Evolutionary conservation across 2,888 invertebrate species (phyloP).

Genomic region (Tachina lurida): DNA sequence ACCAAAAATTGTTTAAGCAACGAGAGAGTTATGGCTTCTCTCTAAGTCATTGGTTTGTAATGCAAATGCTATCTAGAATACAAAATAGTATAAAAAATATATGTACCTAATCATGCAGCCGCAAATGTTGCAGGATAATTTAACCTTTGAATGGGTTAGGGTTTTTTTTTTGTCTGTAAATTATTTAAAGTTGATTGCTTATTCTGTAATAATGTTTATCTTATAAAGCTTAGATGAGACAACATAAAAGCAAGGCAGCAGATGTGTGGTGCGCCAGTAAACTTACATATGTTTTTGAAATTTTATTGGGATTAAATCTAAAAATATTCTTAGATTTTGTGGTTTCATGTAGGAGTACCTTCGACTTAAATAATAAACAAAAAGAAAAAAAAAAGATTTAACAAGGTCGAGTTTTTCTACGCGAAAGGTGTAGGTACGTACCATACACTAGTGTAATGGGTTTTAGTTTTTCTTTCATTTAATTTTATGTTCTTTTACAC

Average conservation of each 20-base stretch:
- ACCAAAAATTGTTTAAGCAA: conserved; percentile 43
- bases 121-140: neutral
- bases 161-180: neutral
- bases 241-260: neutral
- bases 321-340: neutral
- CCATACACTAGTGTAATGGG: accelerated
- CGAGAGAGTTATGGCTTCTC: conserved; percentile 12
- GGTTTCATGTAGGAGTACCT: neutral
- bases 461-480: too few species aligned
- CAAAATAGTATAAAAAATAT: conserved; percentile 2
- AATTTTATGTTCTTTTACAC: too few species aligned
- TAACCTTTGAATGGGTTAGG: neutral
- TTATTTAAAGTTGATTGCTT: conserved; percentile 45
- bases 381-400: too few species aligned
- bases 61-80: conserved; percentile 13
- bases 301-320: neutral
- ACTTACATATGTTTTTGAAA: neutral
- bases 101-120: neutral
- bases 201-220: conserved; percentile 15
- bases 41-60: neutral
- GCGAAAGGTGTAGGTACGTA: too few species aligned
- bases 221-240: conserved; percentile 1
- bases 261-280: neutral
- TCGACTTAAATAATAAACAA: neutral
- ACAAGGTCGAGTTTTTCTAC: too few species aligned